Conservation (phyloP, 2,113 vertebrate species). For the Edolisoma coerulescens region DNA sequence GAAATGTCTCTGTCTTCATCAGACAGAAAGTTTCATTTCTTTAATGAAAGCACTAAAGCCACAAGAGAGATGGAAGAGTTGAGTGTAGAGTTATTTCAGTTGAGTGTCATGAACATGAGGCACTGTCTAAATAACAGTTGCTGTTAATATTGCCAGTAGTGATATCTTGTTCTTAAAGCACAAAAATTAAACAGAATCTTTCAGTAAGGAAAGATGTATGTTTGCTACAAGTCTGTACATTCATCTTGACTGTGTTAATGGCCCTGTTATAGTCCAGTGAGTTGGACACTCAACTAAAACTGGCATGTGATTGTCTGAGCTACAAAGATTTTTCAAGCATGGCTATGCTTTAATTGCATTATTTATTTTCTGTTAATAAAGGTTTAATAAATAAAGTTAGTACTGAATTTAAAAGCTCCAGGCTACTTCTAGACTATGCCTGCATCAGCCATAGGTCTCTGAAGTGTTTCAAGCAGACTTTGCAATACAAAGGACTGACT, state of each 20-base stretch:
- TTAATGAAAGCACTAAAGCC: neutral
- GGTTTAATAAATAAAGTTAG: neutral
- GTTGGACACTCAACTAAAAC: neutral
- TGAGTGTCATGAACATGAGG: neutral
- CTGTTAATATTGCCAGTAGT: neutral
- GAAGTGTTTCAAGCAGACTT: neutral
- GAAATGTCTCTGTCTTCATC: neutral
- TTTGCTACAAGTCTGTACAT: neutral
- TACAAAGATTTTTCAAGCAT: neutral
- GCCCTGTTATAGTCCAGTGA: neutral
- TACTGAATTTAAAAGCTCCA: neutral
- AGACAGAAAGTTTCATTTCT: neutral
- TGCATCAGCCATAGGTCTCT: neutral
- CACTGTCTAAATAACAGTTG: neutral
- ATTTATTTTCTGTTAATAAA: neutral
- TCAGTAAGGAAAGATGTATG: neutral
- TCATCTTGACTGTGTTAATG: neutral
- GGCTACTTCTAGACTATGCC: neutral
- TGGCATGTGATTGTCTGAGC: neutral
- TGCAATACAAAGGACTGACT: neutral
- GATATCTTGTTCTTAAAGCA: neutral
- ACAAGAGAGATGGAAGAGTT: neutral
- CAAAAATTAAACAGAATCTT: neutral
- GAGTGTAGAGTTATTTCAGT: neutral
- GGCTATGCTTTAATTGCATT: neutral